phyloP scores from a whole-genome alignment of 2,888 invertebrate genomes.

The Capitulum mitella region DNA sequence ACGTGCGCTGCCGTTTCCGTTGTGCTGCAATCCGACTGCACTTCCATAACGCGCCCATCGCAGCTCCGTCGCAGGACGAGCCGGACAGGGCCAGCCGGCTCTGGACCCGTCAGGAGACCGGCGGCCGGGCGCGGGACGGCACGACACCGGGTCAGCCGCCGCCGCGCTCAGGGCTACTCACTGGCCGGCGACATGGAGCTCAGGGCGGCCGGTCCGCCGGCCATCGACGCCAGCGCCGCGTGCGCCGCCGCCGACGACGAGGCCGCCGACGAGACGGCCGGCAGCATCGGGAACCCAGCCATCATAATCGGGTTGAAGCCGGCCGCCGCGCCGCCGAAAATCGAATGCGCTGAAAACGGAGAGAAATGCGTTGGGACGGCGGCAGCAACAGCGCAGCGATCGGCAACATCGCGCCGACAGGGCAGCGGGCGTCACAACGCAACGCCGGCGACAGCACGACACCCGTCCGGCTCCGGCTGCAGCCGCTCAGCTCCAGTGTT shows the following conservation, averaged over 20 bases:
- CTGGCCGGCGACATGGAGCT: slow-evolving; percentile 54
- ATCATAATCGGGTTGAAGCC: slow-evolving; percentile 31
- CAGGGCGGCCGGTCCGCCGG: not conserved
- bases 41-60: too few relatives aligned
- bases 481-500: too few relatives aligned
- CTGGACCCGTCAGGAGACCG: not conserved
- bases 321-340: slow-evolving; percentile 30
- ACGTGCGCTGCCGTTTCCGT: too few relatives aligned
- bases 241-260: slow-evolving; percentile 27
- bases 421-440: too few relatives aligned
- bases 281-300: slow-evolving; percentile 29
- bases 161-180: slow-evolving; percentile 32
- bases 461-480: too few relatives aligned
- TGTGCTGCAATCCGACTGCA: too few relatives aligned
- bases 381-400: too few relatives aligned
- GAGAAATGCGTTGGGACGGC: too few relatives aligned
- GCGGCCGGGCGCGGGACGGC: not conserved
- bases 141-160: not conserved
- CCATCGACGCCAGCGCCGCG: slow-evolving; percentile 7
- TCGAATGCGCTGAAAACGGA: slow-evolving; percentile 5
- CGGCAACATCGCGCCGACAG: too few relatives aligned
- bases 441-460: too few relatives aligned
- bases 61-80: too few relatives aligned
- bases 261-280: slow-evolving; percentile 26
- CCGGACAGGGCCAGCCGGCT: too few relatives aligned